phyloP scores from a whole-genome alignment of 2,797 vertebrate species.

The Enteromius anoplus region DNA sequence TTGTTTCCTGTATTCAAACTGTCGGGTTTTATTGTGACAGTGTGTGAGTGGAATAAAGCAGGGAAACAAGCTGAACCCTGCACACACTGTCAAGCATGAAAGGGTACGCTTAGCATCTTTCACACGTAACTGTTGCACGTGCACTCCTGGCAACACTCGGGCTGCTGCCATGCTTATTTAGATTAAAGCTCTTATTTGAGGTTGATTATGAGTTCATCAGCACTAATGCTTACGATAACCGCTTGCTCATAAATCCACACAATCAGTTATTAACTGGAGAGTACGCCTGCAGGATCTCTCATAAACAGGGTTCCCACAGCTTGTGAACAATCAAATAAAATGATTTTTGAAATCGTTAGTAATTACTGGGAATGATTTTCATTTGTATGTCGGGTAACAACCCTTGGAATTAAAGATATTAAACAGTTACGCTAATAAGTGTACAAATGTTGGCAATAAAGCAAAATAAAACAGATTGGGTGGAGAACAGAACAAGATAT shows the following conservation, averaged over 20 bases:
- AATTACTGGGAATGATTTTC: background rate
- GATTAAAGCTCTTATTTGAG: conserved; percentile 11
- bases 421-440: background rate
- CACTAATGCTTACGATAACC: conserved; percentile 20
- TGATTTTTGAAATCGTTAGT: background rate
- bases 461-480: background rate
- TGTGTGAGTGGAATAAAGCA: background rate
- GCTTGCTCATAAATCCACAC: background rate
- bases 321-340: background rate
- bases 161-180: conserved; percentile 7
- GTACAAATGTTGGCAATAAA: background rate
- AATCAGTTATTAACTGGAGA: conserved; percentile 6
- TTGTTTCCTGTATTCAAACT: background rate
- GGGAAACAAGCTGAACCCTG: background rate
- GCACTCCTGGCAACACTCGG: background rate
- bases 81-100: conserved; percentile 8
- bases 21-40: background rate
- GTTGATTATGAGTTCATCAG: conserved; percentile 23
- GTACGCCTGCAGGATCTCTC: background rate
- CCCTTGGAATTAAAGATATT: background rate
- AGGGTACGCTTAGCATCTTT: background rate
- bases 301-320: background rate
- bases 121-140: background rate
- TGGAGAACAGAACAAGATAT: too few species aligned
- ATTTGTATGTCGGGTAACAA: background rate